Base-by-base conservation (phyloP, 2,888 invertebrate species). In the Malachius bipustulatus region DNA sequence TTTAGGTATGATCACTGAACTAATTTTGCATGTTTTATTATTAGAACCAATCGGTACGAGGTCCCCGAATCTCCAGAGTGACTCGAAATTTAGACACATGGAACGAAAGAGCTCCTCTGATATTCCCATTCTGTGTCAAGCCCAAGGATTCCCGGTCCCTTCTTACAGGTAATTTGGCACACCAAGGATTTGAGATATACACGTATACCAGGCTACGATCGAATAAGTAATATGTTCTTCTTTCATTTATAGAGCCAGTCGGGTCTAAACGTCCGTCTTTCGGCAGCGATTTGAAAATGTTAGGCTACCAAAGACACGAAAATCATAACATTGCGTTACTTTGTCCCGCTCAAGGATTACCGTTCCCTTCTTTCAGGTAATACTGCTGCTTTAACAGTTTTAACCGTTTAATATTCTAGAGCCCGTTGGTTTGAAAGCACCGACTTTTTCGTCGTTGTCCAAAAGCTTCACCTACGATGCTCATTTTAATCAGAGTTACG, bases 351-450 rank as follows among this genome's bases (percentile, higher is more conserved):
- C 78, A 80, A 60, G 77, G 72, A 6, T 77, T 70, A 60, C 81
- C 80, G 35, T 73, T 77, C 54, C 80, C 80, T 51, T 58, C 67
- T 48, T 76, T 75, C 71, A 76, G 75, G 76, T 76, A 52, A 42
- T 30, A 36, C 2, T 34, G 3, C 12, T 35, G n/a, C 2, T 28
- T 29, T 11, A 12, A 15, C 9, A 28, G 6, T 8, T 28, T 19
- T 19, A n/a, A 6, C 24, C n/a, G 6, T 19, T 19, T n/a, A 8
- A 8, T n/a, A 19, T n/a, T 19, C 6, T 11, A 75, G 74, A 75
- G 65, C 74, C 75, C 27, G 73, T 81, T 53, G 77, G 79, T 58
- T 74, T 74, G 48, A 81, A 77, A 62, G 73, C 75, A 47, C 81
- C 81, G 39, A 73, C 75, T 48, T 75, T 81, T 59, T 76, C 77